These are phyloP conservation scores for Kuschelorhynchus macadamiae DNA, from an alignment of 2,888 invertebrate genomes.

Conservation along the genomic window DNA sequence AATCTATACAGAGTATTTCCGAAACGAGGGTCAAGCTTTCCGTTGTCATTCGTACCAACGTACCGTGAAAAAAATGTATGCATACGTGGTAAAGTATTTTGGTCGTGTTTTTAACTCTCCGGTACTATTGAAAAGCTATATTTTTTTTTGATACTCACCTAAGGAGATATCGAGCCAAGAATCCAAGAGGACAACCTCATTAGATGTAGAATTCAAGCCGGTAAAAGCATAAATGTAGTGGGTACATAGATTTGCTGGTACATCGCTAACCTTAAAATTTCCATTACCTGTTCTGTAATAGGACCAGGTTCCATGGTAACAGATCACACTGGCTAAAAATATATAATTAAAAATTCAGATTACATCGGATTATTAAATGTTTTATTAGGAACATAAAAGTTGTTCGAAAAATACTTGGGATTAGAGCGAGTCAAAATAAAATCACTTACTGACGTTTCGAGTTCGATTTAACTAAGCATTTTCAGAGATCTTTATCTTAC, in stretches of 20 bases:
- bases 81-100: too few species aligned
- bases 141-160: slow-evolving; percentile 44
- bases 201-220: slow-evolving; percentile 72
- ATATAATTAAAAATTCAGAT: not conserved
- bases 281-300: slow-evolving; percentile 77
- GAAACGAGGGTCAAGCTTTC: not conserved
- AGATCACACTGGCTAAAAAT: slow-evolving; percentile 75
- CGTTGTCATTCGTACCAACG: too few species aligned
- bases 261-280: slow-evolving; percentile 76
- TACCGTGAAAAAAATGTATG: too few species aligned
- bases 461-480: too few species aligned
- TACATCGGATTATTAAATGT: too few species aligned
- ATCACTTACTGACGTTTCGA: too few species aligned
- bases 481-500: too few species aligned
- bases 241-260: slow-evolving; percentile 80
- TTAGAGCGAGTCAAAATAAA: too few species aligned
- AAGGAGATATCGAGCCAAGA: slow-evolving; percentile 44
- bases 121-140: too few species aligned
- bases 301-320: slow-evolving; percentile 86
- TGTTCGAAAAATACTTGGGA: too few species aligned
- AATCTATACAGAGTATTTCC: not conserved
- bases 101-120: too few species aligned
- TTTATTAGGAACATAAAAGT: too few species aligned
- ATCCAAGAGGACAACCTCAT: slow-evolving; percentile 73
- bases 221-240: slow-evolving; percentile 83